Conservation (phyloP, 1,140 invertebrate genomes). For the Saccostrea glomerata region DNA sequence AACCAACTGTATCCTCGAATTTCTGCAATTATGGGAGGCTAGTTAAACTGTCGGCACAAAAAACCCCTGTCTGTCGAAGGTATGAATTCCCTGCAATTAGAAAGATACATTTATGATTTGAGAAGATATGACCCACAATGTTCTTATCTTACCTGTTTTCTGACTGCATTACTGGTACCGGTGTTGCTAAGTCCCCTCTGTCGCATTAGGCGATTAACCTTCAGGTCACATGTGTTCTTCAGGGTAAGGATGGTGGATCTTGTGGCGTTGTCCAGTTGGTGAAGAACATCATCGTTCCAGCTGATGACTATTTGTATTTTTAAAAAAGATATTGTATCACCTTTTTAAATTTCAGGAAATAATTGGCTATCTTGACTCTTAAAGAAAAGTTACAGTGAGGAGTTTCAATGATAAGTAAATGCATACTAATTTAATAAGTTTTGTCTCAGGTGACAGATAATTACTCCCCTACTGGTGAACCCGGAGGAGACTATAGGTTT, state of each 20-base stretch:
- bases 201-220: slow-evolving; percentile 50
- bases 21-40: slow-evolving; percentile 12
- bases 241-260: neutral
- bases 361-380: neutral
- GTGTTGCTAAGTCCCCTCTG: slow-evolving; percentile 56
- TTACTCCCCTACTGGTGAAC: too few species aligned
- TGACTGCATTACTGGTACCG: slow-evolving; percentile 41
- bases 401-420: too few species aligned
- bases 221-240: slow-evolving; percentile 37
- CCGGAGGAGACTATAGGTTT: too few species aligned
- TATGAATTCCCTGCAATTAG: neutral
- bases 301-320: neutral
- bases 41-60: neutral
- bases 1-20: slow-evolving; percentile 60
- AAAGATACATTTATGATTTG: neutral
- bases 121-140: slow-evolving; percentile 27
- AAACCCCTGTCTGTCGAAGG: slow-evolving; percentile 10
- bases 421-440: too few species aligned
- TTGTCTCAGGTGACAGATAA: too few species aligned
- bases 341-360: too few species aligned
- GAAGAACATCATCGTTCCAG: slow-evolving; percentile 44
- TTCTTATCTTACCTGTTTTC: slow-evolving; percentile 38
- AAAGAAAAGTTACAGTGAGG: too few species aligned
- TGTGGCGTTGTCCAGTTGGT: slow-evolving; percentile 16
- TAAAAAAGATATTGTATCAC: neutral